Percentiles rank a stretch among this genome's conserved stretches.
Conservation (phyloP, 37 sponge, comb jelly and placozoan genomes). For the Amphimedon queenslandica region DNA sequence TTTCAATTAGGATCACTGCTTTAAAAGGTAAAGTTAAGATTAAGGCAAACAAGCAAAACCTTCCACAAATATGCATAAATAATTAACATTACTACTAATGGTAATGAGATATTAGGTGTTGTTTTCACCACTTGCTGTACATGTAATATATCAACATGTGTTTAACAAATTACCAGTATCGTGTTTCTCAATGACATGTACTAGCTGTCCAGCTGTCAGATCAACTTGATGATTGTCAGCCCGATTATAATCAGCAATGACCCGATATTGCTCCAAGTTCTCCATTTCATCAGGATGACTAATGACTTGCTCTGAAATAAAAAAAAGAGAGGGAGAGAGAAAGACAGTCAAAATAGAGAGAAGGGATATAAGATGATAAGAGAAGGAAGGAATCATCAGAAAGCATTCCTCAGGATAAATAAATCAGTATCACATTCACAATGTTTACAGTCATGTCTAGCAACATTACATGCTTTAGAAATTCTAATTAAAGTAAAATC, state of each 20-base stretch:
- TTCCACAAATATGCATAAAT: no score
- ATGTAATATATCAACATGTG: background rate
- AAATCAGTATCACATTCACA: no score
- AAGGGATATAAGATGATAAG: background rate
- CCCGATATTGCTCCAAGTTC: constrained; percentile 57
- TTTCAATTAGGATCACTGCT: no score
- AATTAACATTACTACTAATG: no score
- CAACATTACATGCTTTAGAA: no score
- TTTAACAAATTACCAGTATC: constrained; percentile 59
- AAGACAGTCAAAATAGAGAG: no score
- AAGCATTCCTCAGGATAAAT: background rate
- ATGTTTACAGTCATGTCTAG: no score
- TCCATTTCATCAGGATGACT: constrained; percentile 71
- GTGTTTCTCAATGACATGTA: constrained; percentile 77
- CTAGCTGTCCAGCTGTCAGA: constrained; percentile 53
- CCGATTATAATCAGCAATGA: constrained; percentile 45
- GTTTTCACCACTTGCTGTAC: no score
- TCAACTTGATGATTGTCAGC: constrained; percentile 72
- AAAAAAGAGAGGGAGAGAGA: background rate
- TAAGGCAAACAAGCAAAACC: no score
- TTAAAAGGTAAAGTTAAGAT: no score
- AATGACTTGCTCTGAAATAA: constrained; percentile 28
- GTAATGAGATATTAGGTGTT: no score
- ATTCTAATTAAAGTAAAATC: no score
- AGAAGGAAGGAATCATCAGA: background rate